Conservation (phyloP, 1,140 invertebrate genomes). For the Fopius arisanus region DNA sequence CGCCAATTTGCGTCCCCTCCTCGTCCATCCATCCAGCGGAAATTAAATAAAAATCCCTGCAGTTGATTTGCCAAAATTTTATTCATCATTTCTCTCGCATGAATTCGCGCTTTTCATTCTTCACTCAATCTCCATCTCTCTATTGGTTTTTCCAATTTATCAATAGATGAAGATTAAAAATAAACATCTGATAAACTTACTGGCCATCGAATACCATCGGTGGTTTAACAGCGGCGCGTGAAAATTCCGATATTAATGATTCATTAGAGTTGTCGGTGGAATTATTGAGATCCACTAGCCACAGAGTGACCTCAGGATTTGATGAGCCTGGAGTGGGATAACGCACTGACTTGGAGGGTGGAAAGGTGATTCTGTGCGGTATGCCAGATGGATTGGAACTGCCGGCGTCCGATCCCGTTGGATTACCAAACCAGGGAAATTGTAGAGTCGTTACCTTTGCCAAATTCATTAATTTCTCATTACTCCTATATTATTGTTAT, state of each 20-base stretch:
- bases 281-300: constrained; percentile 80
- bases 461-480: background rate
- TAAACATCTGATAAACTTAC: constrained; percentile 63
- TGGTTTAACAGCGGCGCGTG: constrained; percentile 72
- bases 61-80: background rate
- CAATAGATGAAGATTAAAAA: too few relatives aligned
- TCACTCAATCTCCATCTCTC: too few relatives aligned
- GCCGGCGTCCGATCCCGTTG: constrained; percentile 47
- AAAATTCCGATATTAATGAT: constrained; percentile 44
- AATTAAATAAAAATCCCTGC: constrained; percentile 91
- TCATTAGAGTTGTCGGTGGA: constrained; percentile 46
- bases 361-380: constrained; percentile 67
- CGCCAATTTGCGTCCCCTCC: constrained; percentile 76
- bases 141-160: too few relatives aligned
- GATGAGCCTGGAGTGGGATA: constrained; percentile 86
- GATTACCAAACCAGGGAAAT: constrained; percentile 77
- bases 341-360: constrained; percentile 76
- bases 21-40: constrained; percentile 87
- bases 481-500: background rate
- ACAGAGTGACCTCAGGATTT: constrained; percentile 83
- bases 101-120: too few relatives aligned
- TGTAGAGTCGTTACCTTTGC: constrained; percentile 58
- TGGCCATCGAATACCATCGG: constrained; percentile 75
- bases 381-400: constrained; percentile 40
- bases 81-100: too few relatives aligned